These are phyloP conservation scores for Aegypius monachus DNA, from an alignment of 2,113 vertebrate genomes.

Conservation along the genomic window DNA sequence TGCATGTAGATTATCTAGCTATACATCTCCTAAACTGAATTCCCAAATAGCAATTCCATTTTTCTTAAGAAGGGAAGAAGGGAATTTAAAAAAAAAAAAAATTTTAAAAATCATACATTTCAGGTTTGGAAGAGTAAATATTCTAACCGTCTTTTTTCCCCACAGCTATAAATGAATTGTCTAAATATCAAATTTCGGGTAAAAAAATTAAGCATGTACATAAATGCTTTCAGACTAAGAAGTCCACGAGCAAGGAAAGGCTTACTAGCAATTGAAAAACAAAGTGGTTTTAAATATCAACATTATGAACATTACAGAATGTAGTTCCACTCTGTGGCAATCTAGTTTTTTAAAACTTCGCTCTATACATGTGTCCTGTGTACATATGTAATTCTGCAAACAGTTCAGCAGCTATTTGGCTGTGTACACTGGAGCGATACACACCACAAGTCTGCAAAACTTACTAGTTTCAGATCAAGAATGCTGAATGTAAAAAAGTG, in stretches of 20 bases:
- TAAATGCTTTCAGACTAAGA: neutral
- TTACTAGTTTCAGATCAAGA: neutral
- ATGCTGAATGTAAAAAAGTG: neutral
- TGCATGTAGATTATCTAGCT: neutral
- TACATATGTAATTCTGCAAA: neutral
- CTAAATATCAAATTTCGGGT: neutral
- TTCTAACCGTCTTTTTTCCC: neutral
- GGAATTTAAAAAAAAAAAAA: neutral
- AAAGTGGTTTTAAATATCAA: neutral
- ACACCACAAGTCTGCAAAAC: neutral
- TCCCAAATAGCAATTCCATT: neutral
- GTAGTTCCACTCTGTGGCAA: neutral
- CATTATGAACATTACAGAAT: neutral
- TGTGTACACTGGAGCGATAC: rapidly evolving
- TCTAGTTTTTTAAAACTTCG: neutral
- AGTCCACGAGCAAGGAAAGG: neutral
- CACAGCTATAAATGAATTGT: neutral
- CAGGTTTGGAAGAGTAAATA: neutral
- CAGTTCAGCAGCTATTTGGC: neutral
- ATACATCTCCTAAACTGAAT: neutral
- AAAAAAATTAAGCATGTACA: neutral
- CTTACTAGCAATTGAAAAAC: neutral
- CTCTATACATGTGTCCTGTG: neutral
- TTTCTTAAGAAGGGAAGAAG: neutral
- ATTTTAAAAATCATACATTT: neutral